These are phyloP conservation scores for Prenolepis imparis DNA, from an alignment of 2,888 invertebrate genomes.

Conservation along the genomic window DNA sequence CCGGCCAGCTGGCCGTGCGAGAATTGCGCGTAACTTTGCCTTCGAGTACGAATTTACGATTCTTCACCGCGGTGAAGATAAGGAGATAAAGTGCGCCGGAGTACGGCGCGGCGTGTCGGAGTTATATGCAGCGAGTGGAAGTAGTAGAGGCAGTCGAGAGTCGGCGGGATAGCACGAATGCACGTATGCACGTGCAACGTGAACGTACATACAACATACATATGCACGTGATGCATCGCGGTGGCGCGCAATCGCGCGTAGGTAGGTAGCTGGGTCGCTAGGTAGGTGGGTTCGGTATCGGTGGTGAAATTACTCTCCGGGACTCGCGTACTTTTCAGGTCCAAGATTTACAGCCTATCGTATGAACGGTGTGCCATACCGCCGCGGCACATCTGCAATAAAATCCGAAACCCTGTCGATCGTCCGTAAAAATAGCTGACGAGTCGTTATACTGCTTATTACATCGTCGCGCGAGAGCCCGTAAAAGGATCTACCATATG, in stretches of 20 bases:
- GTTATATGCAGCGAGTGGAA: slow-evolving; percentile 50
- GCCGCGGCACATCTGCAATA: slow-evolving; percentile 58
- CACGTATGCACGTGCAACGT: not conserved
- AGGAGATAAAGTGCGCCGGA: slow-evolving; percentile 69
- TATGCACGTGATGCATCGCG: slow-evolving; percentile 28
- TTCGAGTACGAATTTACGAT: slow-evolving; percentile 75
- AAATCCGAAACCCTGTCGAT: slow-evolving; percentile 71
- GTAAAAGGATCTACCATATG: slow-evolving; percentile 14
- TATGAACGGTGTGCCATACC: not conserved
- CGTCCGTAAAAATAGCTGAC: slow-evolving; percentile 64
- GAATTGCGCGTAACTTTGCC: slow-evolving; percentile 61
- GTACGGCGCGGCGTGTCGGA: slow-evolving; percentile 10
- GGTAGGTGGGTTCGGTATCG: slow-evolving; percentile 67
- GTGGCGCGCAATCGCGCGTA: slow-evolving; percentile 44
- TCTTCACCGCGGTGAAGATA: slow-evolving; percentile 69
- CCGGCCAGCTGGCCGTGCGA: slow-evolving; percentile 44
- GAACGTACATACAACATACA: not conserved
- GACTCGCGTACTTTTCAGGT: slow-evolving; percentile 42
- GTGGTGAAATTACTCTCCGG: slow-evolving; percentile 58
- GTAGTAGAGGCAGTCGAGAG: slow-evolving; percentile 36
- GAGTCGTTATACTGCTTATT: slow-evolving; percentile 52
- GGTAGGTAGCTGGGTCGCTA: slow-evolving; percentile 70
- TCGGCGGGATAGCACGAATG: slow-evolving; percentile 38
- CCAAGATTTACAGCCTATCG: slow-evolving; percentile 54
- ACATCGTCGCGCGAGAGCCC: not conserved